Evolutionary conservation across 1,140 invertebrate species (phyloP).

Genomic region (Pseudomyrmex concolor): DNA sequence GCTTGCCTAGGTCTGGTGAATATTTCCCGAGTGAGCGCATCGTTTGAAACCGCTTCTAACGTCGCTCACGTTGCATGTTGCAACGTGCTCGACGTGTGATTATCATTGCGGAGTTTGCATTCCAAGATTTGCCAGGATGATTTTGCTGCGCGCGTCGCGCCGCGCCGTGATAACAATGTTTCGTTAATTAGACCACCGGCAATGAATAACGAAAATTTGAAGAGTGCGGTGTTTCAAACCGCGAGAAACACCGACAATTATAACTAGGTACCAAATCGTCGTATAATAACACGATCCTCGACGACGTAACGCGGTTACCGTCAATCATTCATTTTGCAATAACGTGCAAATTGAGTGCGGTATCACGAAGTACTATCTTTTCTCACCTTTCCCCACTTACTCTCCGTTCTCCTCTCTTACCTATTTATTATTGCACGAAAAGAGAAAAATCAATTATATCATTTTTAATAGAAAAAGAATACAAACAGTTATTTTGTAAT

Average conservation of each 20-base stretch:
- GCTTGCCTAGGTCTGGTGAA: constrained; percentile 6
- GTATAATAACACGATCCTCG: constrained; percentile 11
- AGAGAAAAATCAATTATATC: background rate
- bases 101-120: constrained; percentile 5
- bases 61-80: constrained; percentile 6
- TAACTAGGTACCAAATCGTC: constrained; percentile 7
- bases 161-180: constrained; percentile 8
- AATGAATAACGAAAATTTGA: background rate
- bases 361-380: too few relatives aligned
- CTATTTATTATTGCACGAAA: constrained; percentile 25
- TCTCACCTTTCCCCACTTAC: background rate
- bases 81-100: constrained; percentile 10
- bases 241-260: background rate
- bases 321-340: constrained; percentile 45
- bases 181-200: too few relatives aligned
- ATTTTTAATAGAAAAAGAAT: background rate
- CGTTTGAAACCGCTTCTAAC: constrained; percentile 18
- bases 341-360: background rate
- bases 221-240: background rate
- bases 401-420: background rate
- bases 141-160: background rate
- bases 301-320: constrained; percentile 37
- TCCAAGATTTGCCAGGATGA: background rate
- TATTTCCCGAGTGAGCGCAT: constrained; percentile 50
- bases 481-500: too few relatives aligned